phyloP scores from a whole-genome alignment of 1,140 invertebrate genomes.

The Orius insidiosus region DNA sequence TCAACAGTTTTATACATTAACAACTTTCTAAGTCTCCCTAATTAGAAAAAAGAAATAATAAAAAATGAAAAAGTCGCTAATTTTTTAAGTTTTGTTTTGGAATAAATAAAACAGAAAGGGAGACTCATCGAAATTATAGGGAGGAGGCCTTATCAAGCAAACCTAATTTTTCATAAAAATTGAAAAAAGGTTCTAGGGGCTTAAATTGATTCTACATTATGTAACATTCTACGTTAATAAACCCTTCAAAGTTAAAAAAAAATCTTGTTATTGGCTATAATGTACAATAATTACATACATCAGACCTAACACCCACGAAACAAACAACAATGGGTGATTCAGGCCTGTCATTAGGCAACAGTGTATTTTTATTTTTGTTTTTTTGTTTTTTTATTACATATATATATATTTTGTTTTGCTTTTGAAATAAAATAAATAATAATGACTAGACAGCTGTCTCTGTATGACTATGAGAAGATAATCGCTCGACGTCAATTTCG shows the following conservation, averaged over 20 bases:
- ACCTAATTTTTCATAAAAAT: too few species aligned
- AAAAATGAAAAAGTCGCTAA: too few species aligned
- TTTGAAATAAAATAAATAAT: neutral
- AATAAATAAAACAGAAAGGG: too few species aligned
- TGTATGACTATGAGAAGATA: slow-evolving; percentile 81
- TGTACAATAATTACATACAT: slow-evolving; percentile 23
- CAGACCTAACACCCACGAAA: slow-evolving; percentile 17
- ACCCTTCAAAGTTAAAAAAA: neutral
- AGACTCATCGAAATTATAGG: too few species aligned
- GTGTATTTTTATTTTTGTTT: too few species aligned
- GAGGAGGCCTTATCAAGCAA: too few species aligned
- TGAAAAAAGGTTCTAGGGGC: too few species aligned
- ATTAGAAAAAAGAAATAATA: too few species aligned
- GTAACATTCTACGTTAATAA: slow-evolving; percentile 7
- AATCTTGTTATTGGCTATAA: slow-evolving; percentile 2
- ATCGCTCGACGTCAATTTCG: slow-evolving; percentile 75
- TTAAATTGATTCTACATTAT: too few species aligned
- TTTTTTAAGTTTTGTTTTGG: too few species aligned
- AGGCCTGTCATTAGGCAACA: slow-evolving; percentile 15
- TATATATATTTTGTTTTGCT: slow-evolving; percentile 1
- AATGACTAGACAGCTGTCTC: slow-evolving; percentile 68
- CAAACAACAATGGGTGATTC: slow-evolving; percentile 15
- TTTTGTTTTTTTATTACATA: slow-evolving; percentile 1
- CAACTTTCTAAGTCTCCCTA: too few species aligned
- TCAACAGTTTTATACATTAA: too few species aligned